phyloP scores from a whole-genome alignment of 2,888 invertebrate species.

The Pyrocoelia pectoralis region DNA sequence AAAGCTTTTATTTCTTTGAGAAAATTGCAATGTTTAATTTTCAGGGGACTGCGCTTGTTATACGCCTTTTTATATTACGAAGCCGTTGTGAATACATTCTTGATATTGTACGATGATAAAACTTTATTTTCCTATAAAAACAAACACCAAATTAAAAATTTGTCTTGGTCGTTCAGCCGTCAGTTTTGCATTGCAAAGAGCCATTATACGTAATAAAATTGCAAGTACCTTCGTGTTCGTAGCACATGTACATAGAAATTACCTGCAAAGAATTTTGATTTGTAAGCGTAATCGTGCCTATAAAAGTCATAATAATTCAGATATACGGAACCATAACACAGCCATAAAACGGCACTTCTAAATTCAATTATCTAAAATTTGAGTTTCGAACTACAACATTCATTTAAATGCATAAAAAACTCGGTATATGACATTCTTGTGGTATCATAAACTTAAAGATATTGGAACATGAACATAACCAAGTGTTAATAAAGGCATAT shows the following conservation, averaged over 20 bases:
- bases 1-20: constrained; percentile 29
- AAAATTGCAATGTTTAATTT: constrained; percentile 33
- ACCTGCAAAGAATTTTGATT: constrained; percentile 43
- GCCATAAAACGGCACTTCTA: constrained; percentile 50
- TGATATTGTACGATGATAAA: constrained; percentile 10
- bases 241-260: constrained; percentile 12
- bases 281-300: constrained; percentile 48
- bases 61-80: constrained; percentile 24
- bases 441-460: constrained; percentile 59
- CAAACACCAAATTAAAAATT: constrained; percentile 9
- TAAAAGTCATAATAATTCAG: constrained; percentile 49
- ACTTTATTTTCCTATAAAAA: constrained; percentile 11
- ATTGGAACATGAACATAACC: constrained; percentile 53
- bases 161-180: background rate
- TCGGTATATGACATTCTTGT: constrained; percentile 59
- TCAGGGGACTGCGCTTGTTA: constrained; percentile 19
- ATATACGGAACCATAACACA: constrained; percentile 49
- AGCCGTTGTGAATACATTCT: constrained; percentile 11
- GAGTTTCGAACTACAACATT: constrained; percentile 51
- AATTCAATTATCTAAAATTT: constrained; percentile 55
- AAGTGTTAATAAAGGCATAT: constrained; percentile 53
- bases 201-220: background rate
- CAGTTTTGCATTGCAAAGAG: background rate
- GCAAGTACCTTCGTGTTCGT: background rate
- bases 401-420: constrained; percentile 57